Base-by-base conservation (phyloP, 2,888 invertebrate species). In the Buathra laborator region DNA sequence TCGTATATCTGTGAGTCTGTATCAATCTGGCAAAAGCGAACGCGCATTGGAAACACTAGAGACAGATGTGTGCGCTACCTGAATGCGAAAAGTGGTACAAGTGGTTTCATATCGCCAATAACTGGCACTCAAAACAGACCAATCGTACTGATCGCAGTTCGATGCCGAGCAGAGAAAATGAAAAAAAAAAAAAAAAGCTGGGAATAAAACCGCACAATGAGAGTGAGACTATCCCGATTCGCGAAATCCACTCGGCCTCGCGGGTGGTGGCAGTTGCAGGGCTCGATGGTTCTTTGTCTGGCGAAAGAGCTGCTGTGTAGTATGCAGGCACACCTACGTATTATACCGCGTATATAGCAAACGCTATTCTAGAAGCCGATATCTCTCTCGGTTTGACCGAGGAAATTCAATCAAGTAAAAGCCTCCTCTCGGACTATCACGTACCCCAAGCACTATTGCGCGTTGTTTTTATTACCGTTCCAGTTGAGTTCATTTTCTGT, bases 391-490 rank as follows among this genome's bases (percentile, higher is more conserved):
- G 68, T 86, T 84, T 67, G 84, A 46, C 79, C 74, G 70, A 67
- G 74, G 70, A 80, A 84, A 87, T 87, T 87, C 84, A 86, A 87
- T 87, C 84, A 84, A 84, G 86, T 87, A 82, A 81, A 84, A 87
- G 84, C 84, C 24, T 14, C 71, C 46, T 32, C 24, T 72, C 43
- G 44, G 29, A n/a, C 32, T 56, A 62, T 43, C 75, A 29, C 75
- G 76, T 79, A 75, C 70, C 44, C 51, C 24, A 62, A 70, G 71
- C 51, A 51, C 64, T 48, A 46, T 53, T 70, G 71, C 51, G 78
- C 64, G 75, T 79, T 75, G 71, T 86, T 81, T 81, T 84, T 84
- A 72, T 84, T 86, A 75, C 67, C 62, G 72, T 78, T 81, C 71
- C 66, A 51, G 46, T 59, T 71, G 67, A 62, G 32, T 76, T 75